Base-by-base conservation (phyloP, 2,113 vertebrate species). In the Trichomycterus rosablanca region DNA sequence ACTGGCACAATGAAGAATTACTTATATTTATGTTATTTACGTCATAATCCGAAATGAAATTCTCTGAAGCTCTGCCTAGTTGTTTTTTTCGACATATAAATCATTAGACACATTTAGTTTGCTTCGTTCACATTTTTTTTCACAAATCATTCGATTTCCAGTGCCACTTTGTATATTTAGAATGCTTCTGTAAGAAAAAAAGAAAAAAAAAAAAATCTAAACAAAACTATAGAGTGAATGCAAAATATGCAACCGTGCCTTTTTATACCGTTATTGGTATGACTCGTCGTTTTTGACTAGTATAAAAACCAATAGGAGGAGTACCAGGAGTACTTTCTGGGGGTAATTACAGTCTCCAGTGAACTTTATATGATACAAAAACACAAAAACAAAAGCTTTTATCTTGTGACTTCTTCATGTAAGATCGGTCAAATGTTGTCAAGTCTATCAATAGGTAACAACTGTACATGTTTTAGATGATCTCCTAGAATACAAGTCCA, bases 201-300 rank as follows among this genome's bases (percentile, higher is more conserved):
- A 37, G 8, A 87, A 84, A 89, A 81, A 74, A 16, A 1, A 46
- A 57, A 60, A 50, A 48, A 18, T 34, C 55, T 2, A 73, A 53
- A 73, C 60, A 74, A 71, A 78, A 83, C 80, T 74, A 86, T 89
- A 88, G 90, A 88, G 89, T 92, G 93, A 98, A 98, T 96, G 92
- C 94, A 85, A 97, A 89, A 92, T 92, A 96, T 96, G 95, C 95
- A 97, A 96, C 89, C 91, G 95, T 97, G 95, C 95, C 96, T 97
- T 98, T 87, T 97, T 97, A 93, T 97, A 97, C 89, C 92, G 83
- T 72, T 58, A 85, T 87, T 81, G 91, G 92, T 93, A 93, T 87
- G 90, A 86, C 90, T 88, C 81, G 84, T 83, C 80, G 84, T 90
- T 84, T 90, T 84, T 90, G 87, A 89, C 91, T 85, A 87, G 84